Base-by-base conservation (phyloP, 2,797 vertebrate species). In the Argya squamiceps region DNA sequence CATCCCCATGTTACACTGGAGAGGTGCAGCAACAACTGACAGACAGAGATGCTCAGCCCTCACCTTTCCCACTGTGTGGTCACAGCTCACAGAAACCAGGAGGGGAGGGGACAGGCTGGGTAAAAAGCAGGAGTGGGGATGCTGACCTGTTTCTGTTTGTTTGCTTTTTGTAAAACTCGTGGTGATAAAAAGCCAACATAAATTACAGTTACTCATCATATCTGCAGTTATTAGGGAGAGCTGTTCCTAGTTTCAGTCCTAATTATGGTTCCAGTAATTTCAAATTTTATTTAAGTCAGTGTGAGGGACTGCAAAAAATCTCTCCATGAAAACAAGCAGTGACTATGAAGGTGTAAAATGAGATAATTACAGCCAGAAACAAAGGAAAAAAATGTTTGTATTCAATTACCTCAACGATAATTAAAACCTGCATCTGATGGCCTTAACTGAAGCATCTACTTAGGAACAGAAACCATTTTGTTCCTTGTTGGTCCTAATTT, bases 301-400 rank as follows among this genome's bases (percentile, higher is more conserved):
- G 43, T 71, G 49, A 79, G 32, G 44, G 52, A 53, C 80, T 43
- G 67, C 55, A 89, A 44, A 76, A 94, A 86, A 62, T 86, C 79
- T 88, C 18, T 27, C 74, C 24, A 8, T 64, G 80, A 86, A 91
- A 95, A 70, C 49, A 70, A 79, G 49, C 60, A 76, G 46, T 76
- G 74, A 82, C 70, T 60, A 37, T 64, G 47, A 88, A 90, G 55
- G 89, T 93, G 63, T 81, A 84, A 92, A 94, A 92, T 58, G 55
- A 89, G 77, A 82, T 88, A 93, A 89, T 93, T 91, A 69, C 50
- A 67, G 32, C 26, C 64, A 79, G 70, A 91, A 92, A 88, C 47
- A 84, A 69, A 90, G 59, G 34, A 10, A 94, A 94, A 94, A 92
- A 56, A 50, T 50, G 46, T 80, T 78, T 37, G 21, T 29, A 44